Evolutionary conservation across 2,113 vertebrate genomes (phyloP).

Genomic region (Rhinolophus ferrumequinum): DNA sequence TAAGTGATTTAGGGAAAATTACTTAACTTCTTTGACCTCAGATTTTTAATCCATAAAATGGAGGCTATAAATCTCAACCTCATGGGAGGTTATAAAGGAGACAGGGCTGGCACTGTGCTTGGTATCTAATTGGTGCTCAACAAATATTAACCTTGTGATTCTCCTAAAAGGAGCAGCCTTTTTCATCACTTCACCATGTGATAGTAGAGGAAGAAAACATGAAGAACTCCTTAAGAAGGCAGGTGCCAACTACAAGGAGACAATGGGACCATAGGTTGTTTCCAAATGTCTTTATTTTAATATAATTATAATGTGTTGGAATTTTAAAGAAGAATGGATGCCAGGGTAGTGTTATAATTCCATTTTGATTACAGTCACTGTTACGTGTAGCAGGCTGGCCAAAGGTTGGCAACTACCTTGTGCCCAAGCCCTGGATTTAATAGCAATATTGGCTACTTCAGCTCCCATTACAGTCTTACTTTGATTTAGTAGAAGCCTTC

Average conservation of each 20-base stretch:
- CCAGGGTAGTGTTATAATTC: constrained; percentile 41
- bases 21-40: background rate
- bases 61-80: background rate
- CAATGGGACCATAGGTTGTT: background rate
- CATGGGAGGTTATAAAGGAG: background rate
- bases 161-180: background rate
- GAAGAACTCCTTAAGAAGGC: background rate
- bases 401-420: constrained; percentile 24
- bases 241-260: background rate
- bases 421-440: constrained; percentile 36
- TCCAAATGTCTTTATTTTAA: constrained; percentile 24
- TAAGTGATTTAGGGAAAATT: background rate
- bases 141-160: background rate
- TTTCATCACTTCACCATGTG: background rate
- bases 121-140: background rate
- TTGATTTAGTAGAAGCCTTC: constrained; percentile 51
- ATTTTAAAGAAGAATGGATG: background rate
- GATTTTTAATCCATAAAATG: background rate
- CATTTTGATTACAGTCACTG: constrained; percentile 47
- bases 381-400: background rate
- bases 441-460: constrained; percentile 42
- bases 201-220: background rate
- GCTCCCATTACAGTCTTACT: constrained; percentile 64
- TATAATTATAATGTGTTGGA: background rate
- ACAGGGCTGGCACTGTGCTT: rapidly evolving